Evolutionary conservation across 2,797 vertebrate species (phyloP), one percentile per base, ranked within the genome.

Genomic region (Sebastes hubbsi): DNA sequence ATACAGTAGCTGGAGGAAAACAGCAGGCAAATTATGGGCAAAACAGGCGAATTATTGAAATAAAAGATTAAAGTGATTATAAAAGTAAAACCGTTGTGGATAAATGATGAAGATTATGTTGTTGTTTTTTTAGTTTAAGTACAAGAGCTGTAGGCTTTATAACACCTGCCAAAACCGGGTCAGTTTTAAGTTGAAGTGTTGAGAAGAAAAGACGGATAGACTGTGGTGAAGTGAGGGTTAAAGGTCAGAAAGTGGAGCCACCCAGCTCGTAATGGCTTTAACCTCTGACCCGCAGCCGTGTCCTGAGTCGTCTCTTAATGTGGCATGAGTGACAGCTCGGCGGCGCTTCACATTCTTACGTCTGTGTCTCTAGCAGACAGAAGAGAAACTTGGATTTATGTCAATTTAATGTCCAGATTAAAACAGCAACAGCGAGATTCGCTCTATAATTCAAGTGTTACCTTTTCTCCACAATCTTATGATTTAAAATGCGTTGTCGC

Each of bases 231-330:
- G 80, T 67, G 42, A 42, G 68, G 91, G 80, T 85, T 27, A 91
- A 54, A 89, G 91, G 92, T 93, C 91, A 88, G 83, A 88, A 83
- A 92, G 91, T 84, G 85, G 89, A 94, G 91, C 88, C 91, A 84
- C 94, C 91, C 93, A 84, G 84, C 89, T 94, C 89, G 90, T 95
- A 96, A 96, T 96, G 92, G 93, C 90, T 95, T 95, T 95, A 95
- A 96, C 95, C 95, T 94, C 82, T 92, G 93, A 90, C 94, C 87
- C 78, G 60, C 38, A 32, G 66, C 73, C 56, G 24, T 89, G 84
- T 93, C 89, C 86, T 67, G 60, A 85, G 80, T 89, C 75, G 49
- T 91, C 88, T 88, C 87, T 61, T 95, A 90, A 93, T 91, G 91
- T 89, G 38, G 77, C 32, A 16, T 92, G 92, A 94, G 86, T 92